Evolutionary conservation across 2,888 invertebrate species (phyloP).

Genomic region (Diploptera punctata): DNA sequence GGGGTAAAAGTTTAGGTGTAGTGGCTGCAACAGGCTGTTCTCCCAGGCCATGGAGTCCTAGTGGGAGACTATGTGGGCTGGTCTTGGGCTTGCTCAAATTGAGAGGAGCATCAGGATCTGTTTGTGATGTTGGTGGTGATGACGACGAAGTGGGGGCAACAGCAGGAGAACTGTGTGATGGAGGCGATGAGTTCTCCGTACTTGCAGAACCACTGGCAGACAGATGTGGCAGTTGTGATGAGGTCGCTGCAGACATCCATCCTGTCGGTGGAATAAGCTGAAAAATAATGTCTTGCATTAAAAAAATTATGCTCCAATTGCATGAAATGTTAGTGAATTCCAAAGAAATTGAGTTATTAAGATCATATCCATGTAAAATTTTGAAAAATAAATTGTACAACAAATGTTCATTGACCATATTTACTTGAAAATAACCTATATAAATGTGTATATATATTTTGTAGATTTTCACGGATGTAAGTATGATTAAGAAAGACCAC

Average conservation of each 20-base stretch:
- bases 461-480: too few species aligned
- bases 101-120: slow-evolving; percentile 82
- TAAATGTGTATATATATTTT: too few species aligned
- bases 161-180: slow-evolving; percentile 42
- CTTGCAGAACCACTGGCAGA: slow-evolving; percentile 57
- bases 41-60: slow-evolving; percentile 41
- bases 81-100: slow-evolving; percentile 86
- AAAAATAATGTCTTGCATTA: too few species aligned
- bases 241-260: slow-evolving; percentile 71
- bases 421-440: too few species aligned
- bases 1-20: slow-evolving; percentile 64
- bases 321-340: too few species aligned
- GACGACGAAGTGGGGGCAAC: slow-evolving; percentile 43
- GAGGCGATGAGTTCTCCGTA: slow-evolving; percentile 52
- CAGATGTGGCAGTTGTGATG: slow-evolving; percentile 76
- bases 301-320: too few species aligned
- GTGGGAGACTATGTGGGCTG: slow-evolving; percentile 51
- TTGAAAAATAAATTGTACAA: too few species aligned
- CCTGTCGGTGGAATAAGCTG: slow-evolving; percentile 63
- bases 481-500: too few species aligned
- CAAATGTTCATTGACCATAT: too few species aligned
- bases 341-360: too few species aligned
- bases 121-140: slow-evolving; percentile 44
- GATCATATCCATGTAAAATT: too few species aligned
- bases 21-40: slow-evolving; percentile 60